Evolutionary conservation across 1,140 invertebrate species (phyloP).

Genomic region (Drosophila murphyi): DNA sequence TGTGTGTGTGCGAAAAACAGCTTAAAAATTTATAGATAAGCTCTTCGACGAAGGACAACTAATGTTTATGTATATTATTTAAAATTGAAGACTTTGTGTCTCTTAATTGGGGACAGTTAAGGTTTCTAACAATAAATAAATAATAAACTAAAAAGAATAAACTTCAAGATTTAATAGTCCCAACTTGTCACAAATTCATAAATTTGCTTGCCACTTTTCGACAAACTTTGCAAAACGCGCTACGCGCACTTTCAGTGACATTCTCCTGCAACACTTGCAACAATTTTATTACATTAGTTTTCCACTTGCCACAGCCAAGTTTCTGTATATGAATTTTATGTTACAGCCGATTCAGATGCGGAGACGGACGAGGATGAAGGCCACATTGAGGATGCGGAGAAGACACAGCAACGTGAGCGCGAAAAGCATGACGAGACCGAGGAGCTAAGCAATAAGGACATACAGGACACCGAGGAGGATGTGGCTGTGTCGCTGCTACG

Average conservation of each 20-base stretch:
- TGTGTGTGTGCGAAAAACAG: too few species aligned
- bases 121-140: neutral
- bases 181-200: neutral
- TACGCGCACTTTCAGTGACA: conserved; percentile 12
- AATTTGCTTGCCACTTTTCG: conserved; percentile 26
- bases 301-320: conserved; percentile 33
- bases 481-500: conserved; percentile 82
- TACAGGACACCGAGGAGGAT: conserved; percentile 80
- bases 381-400: conserved; percentile 80
- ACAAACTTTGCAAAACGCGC: conserved; percentile 23
- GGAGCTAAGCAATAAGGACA: conserved; percentile 83
- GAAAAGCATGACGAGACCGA: conserved; percentile 80
- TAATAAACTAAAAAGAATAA: too few species aligned
- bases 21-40: too few species aligned
- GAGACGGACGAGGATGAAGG: conserved; percentile 84
- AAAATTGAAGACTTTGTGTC: too few species aligned
- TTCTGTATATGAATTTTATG: conserved; percentile 32
- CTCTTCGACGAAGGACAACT: too few species aligned
- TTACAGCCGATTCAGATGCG: conserved; percentile 80
- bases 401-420: conserved; percentile 78
- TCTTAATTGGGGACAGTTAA: neutral
- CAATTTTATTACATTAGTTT: conserved; percentile 44
- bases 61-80: too few species aligned
- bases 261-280: conserved; percentile 15
- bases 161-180: too few species aligned